phyloP scores from a whole-genome alignment of 2,888 invertebrate genomes.

The Acanthococcus lagerstroemiae region DNA sequence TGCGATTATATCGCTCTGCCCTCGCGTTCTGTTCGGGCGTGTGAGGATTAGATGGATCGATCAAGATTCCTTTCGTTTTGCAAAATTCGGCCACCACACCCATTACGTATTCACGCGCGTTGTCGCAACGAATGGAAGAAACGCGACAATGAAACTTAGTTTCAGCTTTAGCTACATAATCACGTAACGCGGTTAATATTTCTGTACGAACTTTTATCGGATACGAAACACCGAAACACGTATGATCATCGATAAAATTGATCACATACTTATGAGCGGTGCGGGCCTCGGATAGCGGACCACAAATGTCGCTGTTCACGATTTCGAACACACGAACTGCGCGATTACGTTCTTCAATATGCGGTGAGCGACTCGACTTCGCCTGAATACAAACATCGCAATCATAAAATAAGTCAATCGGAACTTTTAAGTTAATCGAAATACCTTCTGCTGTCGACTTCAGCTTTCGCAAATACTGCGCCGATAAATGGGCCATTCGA shows the following conservation, averaged over 20 bases:
- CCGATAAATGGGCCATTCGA: not conserved
- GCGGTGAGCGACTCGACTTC: not conserved
- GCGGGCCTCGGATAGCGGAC: not conserved
- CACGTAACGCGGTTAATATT: not conserved
- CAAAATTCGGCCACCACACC: constrained; percentile 35
- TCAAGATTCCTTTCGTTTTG: constrained; percentile 18
- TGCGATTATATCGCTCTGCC: constrained; percentile 25
- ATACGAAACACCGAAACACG: not conserved
- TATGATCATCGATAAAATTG: not conserved
- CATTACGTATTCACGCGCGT: not conserved
- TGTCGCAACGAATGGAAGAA: not conserved
- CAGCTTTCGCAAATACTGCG: not conserved
- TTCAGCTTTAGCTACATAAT: not conserved
- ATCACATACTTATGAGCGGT: not conserved
- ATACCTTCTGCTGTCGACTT: not conserved
- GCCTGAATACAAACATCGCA: not conserved
- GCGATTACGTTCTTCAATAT: not conserved
- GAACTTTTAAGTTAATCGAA: not conserved
- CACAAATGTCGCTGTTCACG: not conserved
- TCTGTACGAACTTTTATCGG: not conserved
- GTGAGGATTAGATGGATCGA: constrained; percentile 23
- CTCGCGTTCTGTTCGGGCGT: constrained; percentile 28
- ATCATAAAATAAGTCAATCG: not conserved
- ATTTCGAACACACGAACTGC: not conserved
- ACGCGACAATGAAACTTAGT: not conserved